A percentile compares a stretch with the other conserved stretches of the same genome.
These are phyloP conservation scores for Rhogogaster chlorosoma DNA, from an alignment of 2,888 invertebrate genomes.

Conservation along the genomic window DNA sequence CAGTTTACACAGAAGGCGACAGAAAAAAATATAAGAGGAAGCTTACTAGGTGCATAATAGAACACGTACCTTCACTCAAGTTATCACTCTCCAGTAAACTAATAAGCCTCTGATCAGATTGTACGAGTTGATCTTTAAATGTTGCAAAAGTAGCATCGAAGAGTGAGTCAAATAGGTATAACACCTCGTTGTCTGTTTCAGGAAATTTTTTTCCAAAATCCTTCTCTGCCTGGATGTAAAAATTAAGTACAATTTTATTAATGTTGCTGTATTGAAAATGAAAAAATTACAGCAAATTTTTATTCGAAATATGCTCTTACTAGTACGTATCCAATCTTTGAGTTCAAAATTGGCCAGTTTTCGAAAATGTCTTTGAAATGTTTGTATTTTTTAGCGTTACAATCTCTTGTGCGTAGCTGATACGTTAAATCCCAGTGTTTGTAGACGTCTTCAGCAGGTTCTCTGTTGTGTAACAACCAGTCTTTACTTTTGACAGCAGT, in stretches of 20 bases:
- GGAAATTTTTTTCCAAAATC: constrained; percentile 26
- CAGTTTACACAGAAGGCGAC: neutral
- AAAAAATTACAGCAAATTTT: neutral
- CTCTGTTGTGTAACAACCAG: constrained; percentile 43
- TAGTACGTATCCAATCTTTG: constrained; percentile 41
- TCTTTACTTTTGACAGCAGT: constrained; percentile 28
- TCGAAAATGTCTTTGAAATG: constrained; percentile 32
- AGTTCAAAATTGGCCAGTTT: constrained; percentile 39
- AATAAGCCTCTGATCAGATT: neutral
- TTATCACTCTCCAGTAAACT: neutral
- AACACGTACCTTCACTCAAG: neutral
- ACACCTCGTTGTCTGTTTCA: neutral
- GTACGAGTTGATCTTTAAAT: neutral
- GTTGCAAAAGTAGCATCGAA: neutral
- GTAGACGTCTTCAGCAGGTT: constrained; percentile 22
- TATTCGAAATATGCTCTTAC: neutral
- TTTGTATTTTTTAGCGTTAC: constrained; percentile 3
- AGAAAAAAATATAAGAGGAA: neutral
- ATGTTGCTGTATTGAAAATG: neutral
- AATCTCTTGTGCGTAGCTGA: neutral
- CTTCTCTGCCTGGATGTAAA: neutral
- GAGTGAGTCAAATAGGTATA: neutral
- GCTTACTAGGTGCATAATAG: neutral
- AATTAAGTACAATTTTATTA: neutral
- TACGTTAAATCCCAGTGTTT: constrained; percentile 28